Conservation (phyloP, 2,888 invertebrate species). For the Thecocarcelia acutangulata region DNA sequence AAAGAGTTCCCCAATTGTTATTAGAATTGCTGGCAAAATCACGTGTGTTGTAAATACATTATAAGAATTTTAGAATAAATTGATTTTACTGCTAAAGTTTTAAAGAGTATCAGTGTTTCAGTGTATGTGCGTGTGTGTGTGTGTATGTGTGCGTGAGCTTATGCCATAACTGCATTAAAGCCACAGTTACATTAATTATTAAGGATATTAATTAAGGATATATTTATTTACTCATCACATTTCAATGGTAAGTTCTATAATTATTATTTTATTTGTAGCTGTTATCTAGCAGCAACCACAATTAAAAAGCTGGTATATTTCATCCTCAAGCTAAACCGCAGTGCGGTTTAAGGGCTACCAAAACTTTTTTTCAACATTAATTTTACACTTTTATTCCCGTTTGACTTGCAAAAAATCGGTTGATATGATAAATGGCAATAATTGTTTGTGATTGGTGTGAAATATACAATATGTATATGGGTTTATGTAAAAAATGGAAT, state of each 20-base stretch:
- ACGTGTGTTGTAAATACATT: too few species aligned
- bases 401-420: too few species aligned
- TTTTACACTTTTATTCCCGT: neutral
- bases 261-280: constrained; percentile 4
- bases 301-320: neutral
- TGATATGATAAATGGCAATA: too few species aligned
- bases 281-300: constrained; percentile 13
- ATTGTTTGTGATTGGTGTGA: too few species aligned
- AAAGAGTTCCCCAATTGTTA: too few species aligned
- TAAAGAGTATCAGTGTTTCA: too few species aligned
- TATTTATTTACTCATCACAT: constrained; percentile 29
- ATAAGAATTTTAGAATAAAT: constrained; percentile 1
- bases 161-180: constrained; percentile 31
- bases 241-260: constrained; percentile 61
- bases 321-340: constrained; percentile 23
- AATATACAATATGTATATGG: too few species aligned
- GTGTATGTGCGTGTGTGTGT: neutral
- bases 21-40: too few species aligned
- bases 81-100: neutral
- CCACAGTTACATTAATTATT: constrained; percentile 52
- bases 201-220: constrained; percentile 68
- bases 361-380: neutral
- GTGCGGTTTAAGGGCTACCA: constrained; percentile 23
- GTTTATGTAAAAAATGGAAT: too few species aligned
- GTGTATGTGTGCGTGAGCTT: constrained; percentile 25